Percentiles rank a stretch among this genome's conserved stretches.
These are phyloP conservation scores for Xestia sexstrigata DNA, from an alignment of 2,888 invertebrate species.

Conservation along the genomic window DNA sequence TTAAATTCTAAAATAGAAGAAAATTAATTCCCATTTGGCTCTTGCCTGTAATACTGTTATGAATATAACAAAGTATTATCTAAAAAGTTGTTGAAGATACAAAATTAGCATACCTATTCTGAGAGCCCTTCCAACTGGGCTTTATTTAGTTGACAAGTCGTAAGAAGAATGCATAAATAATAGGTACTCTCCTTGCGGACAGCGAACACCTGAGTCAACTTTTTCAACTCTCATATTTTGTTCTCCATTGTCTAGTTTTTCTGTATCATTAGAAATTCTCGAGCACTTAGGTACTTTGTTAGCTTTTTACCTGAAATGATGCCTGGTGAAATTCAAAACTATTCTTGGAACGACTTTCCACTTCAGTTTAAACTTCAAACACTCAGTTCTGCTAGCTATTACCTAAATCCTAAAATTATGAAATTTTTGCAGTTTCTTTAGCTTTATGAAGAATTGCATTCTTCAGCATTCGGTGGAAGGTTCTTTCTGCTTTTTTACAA, in stretches of 20 bases:
- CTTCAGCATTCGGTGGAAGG: constrained; percentile 22
- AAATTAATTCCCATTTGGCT: background rate
- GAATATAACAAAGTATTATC: no score
- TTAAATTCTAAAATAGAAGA: background rate
- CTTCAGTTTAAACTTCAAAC: background rate
- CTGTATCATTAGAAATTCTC: constrained; percentile 2
- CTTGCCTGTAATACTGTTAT: background rate
- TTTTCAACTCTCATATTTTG: constrained; percentile 8
- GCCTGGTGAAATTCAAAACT: background rate
- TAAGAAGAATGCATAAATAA: constrained; percentile 40
- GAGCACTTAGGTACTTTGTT: constrained; percentile 6
- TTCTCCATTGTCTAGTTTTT: background rate
- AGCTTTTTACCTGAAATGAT: background rate
- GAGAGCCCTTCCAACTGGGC: constrained; percentile 17
- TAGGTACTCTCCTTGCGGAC: constrained; percentile 5
- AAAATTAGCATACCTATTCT: constrained; percentile 37
- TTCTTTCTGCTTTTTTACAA: constrained; percentile 12
- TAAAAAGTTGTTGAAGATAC: constrained; percentile 1
- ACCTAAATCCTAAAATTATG: background rate
- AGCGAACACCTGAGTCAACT: constrained; percentile 25
- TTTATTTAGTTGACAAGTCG: constrained; percentile 9
- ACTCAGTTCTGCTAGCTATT: background rate
- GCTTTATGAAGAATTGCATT: background rate
- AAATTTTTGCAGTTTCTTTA: background rate
- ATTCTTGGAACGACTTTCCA: background rate